Percentiles rank a stretch among this genome's conserved stretches.
Evolutionary conservation across 2,113 vertebrate genomes (phyloP).

Genomic region (Mus pahari): DNA sequence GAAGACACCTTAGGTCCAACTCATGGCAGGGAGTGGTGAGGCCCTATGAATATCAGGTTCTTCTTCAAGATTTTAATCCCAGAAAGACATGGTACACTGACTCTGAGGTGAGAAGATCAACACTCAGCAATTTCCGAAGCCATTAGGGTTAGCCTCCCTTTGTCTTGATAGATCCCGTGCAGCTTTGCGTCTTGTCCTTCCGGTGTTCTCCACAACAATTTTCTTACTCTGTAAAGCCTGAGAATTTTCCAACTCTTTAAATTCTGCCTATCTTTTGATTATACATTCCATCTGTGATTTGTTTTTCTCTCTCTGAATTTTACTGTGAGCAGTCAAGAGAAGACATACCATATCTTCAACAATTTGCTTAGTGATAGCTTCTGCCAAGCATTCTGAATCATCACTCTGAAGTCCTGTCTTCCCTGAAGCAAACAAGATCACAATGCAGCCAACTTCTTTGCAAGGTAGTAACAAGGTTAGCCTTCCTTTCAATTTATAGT

Average conservation of each 20-base stretch:
- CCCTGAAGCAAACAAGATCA: neutral
- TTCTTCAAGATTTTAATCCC: neutral
- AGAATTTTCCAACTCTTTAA: neutral
- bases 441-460: neutral
- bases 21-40: neutral
- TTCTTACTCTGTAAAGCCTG: neutral
- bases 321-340: neutral
- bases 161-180: neutral
- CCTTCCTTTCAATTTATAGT: neutral
- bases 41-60: neutral
- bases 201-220: neutral
- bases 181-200: neutral
- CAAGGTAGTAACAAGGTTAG: neutral
- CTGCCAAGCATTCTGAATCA: neutral
- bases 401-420: neutral
- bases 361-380: neutral
- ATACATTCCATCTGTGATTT: slow-evolving; percentile 11
- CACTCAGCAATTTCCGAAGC: neutral
- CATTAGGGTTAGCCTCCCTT: neutral
- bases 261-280: neutral
- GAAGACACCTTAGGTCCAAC: neutral
- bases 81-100: neutral
- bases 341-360: neutral
- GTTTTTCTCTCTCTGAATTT: slow-evolving; percentile 21
- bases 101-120: neutral